Evolutionary conservation across 2,888 invertebrate species (phyloP), one percentile per base, ranked within the genome.

Genomic region (Harpalus rubripes): DNA sequence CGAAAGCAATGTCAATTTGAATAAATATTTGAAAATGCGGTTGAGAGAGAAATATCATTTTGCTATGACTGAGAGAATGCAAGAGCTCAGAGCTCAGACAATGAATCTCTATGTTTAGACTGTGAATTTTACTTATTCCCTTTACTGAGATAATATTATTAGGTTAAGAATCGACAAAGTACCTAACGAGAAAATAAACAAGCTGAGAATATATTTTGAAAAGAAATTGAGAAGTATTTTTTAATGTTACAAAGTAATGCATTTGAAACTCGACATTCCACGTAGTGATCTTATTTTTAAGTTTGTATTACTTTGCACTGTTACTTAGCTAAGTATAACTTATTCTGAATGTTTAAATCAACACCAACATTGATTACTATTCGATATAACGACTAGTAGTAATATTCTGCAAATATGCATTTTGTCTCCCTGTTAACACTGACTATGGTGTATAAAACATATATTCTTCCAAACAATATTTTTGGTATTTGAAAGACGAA

Each of bases 81-180:
- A 22, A 22, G 3, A 22, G 44, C 72, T 72, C 44, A 22, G 3
- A 22, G 44, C 72, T 72, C 44, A 68, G 83, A 83, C 84, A 79
- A 78, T 85, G 85, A 85, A 85, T 85, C 85, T 85, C 85, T 78
- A 32, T 84, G 63, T 84, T 78, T 84, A 85, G 80, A 85, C 85
- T 85, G 79, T 80, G 80, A 85, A 44, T 52, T 85, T 78, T 80
- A 56, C 79, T 65, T 84, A 78, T 72, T 85, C 79, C 80, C 72
- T 85, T 84, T 85, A 85, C 44, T 79, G 26, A 81, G 26, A 81
- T 63, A 59, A 83, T 83, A 83, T 82, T 32, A 82, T 76, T 83
- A 76, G 76, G 41, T 74, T 76, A 76, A 83, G 74, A 41, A 74
- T 83, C 72, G 61, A 83, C 83, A 59, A 72, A 56, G 83, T 83